Evolutionary conservation across 1,140 invertebrate genomes (phyloP).

Genomic region (Pectinophora gossypiella): DNA sequence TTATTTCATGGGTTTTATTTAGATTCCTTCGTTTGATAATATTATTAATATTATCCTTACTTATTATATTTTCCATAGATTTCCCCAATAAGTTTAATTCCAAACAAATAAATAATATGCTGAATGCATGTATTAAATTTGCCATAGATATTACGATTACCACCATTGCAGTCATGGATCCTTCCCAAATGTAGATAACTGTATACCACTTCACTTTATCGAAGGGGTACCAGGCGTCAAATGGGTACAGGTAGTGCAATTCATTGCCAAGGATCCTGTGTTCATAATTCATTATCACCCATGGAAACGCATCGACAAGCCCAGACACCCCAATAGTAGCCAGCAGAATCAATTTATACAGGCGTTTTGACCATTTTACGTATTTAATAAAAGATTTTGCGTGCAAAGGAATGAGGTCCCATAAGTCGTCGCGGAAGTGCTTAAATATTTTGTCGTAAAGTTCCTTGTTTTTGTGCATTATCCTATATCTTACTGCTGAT

Average conservation of each 20-base stretch:
- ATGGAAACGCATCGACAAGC: slow-evolving; percentile 47
- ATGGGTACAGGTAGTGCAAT: slow-evolving; percentile 42
- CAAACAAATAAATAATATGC: slow-evolving; percentile 48
- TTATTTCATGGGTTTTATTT: slow-evolving; percentile 24
- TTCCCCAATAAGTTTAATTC: slow-evolving; percentile 47
- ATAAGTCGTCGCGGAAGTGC: slow-evolving; percentile 43
- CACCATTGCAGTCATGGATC: slow-evolving; percentile 49
- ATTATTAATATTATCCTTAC: slow-evolving; percentile 24
- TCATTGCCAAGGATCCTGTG: slow-evolving; percentile 27
- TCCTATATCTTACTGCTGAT: slow-evolving; percentile 44
- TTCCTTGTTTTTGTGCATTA: slow-evolving; percentile 34
- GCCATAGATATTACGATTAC: slow-evolving; percentile 35
- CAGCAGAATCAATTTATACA: slow-evolving; percentile 41
- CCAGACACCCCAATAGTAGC: slow-evolving; percentile 34
- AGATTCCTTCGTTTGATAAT: slow-evolving; percentile 24
- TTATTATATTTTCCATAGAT: slow-evolving; percentile 38
- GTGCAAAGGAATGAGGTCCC: slow-evolving; percentile 29
- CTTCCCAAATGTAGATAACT: slow-evolving; percentile 49
- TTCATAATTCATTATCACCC: slow-evolving; percentile 47
- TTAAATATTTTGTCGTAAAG: slow-evolving; percentile 38
- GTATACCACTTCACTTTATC: slow-evolving; percentile 51
- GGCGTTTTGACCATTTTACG: slow-evolving; percentile 25
- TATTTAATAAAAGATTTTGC: slow-evolving; percentile 37
- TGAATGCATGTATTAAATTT: slow-evolving; percentile 42
- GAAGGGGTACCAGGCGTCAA: slow-evolving; percentile 63